Percentiles rank a stretch among this genome's conserved stretches.
Conservation (phyloP, 2,888 invertebrate genomes). For the Tachystola acroxantha region DNA sequence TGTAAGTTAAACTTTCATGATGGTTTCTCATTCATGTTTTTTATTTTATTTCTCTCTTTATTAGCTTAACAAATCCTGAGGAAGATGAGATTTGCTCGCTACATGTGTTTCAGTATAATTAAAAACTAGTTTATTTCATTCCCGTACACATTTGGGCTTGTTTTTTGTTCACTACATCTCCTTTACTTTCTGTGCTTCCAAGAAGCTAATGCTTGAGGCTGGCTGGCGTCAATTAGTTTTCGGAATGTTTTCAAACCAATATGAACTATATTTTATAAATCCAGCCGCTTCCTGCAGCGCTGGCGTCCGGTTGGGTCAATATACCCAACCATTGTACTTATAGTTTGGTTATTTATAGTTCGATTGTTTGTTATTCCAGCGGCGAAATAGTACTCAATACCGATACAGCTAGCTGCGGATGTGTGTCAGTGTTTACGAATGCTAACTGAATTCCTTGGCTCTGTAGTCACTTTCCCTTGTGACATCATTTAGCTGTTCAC, state of each 20-base stretch:
- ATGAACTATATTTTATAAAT: neutral
- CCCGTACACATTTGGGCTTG: too few relatives aligned
- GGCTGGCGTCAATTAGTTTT: too few relatives aligned
- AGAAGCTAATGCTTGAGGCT: too few relatives aligned
- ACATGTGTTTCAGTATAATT: too few relatives aligned
- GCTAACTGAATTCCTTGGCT: conserved; percentile 30
- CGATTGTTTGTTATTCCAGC: conserved; percentile 24
- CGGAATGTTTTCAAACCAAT: too few relatives aligned
- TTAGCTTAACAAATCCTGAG: too few relatives aligned
- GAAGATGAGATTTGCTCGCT: too few relatives aligned
- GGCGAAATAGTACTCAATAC: conserved; percentile 29
- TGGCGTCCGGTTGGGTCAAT: neutral
- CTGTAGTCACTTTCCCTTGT: conserved; percentile 2
- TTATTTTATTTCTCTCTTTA: too few relatives aligned
- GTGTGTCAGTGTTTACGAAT: conserved; percentile 48
- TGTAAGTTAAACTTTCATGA: conserved; percentile 56
- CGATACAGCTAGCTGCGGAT: conserved; percentile 47
- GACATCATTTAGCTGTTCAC: neutral
- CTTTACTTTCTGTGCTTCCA: too few relatives aligned
- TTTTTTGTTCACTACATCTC: too few relatives aligned
- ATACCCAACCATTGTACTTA: neutral
- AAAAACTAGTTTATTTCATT: too few relatives aligned
- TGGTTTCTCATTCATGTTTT: too few relatives aligned
- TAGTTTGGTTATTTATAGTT: conserved; percentile 15
- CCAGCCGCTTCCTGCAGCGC: neutral